Evolutionary conservation across 1,140 invertebrate genomes (phyloP).

Genomic region (Coenobita brevimanus): DNA sequence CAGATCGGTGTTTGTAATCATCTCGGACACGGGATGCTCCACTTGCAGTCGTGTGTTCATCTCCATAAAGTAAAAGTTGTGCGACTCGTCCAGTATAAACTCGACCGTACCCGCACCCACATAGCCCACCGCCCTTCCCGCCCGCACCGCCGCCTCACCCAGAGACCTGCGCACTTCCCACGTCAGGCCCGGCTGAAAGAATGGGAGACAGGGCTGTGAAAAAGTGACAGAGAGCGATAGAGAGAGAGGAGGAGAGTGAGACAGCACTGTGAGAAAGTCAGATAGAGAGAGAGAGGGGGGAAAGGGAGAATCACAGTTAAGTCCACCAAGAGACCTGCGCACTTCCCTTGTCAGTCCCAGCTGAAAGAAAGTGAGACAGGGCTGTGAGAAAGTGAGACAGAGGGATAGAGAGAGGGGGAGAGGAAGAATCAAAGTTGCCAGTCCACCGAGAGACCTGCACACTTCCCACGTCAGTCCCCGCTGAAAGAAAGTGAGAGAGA

Average conservation of each 20-base stretch:
- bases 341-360: too few relatives aligned
- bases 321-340: too few relatives aligned
- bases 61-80: slow-evolving; percentile 99
- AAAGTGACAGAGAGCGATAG: not conserved
- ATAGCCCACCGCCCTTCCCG: slow-evolving; percentile 93
- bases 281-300: not conserved
- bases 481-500: too few relatives aligned
- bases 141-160: slow-evolving; percentile 92
- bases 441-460: too few relatives aligned
- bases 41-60: slow-evolving; percentile 97
- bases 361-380: too few relatives aligned
- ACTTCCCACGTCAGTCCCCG: too few relatives aligned
- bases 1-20: slow-evolving; percentile 91
- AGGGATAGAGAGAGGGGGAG: too few relatives aligned
- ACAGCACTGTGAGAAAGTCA: not conserved
- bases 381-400: too few relatives aligned
- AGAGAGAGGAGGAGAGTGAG: not conserved
- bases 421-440: too few relatives aligned
- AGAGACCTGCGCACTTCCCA: slow-evolving; percentile 83
- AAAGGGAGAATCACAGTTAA: too few relatives aligned
- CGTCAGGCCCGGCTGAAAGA: slow-evolving; percentile 84
- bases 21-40: slow-evolving; percentile 98
- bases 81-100: slow-evolving; percentile 89
- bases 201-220: slow-evolving; percentile 27
- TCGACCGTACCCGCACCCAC: slow-evolving; percentile 97